Base-by-base conservation (phyloP, 2,113 vertebrate genomes). In the Speoplatyrhinus poulsoni region DNA sequence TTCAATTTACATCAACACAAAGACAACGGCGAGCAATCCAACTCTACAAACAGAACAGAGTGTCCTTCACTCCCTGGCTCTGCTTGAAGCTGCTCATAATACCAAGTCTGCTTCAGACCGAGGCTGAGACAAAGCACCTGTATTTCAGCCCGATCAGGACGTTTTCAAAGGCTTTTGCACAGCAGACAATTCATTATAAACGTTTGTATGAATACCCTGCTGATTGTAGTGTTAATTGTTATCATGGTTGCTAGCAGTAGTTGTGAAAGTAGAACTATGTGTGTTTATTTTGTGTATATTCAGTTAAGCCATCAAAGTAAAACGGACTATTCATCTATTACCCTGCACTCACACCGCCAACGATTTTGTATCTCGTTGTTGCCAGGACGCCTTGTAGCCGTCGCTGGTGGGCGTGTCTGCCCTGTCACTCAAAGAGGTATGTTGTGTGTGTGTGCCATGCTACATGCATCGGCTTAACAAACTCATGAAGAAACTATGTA, bases 1-100 rank as follows among this genome's bases (percentile, higher is more conserved):
- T 91, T 91, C 87, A 86, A 91, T 93, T 92, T 89, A 89, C 85
- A 91, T 92, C 89, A 85, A 92, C 88, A 92, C 89, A 92, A 91
- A 92, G 90, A 89, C 82, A 64, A 80, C 82, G 72, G 60, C 70
- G 47, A 72, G 84, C 89, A 84, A 86, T 86, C 81, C 88, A 80
- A 84, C 82, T 89, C 88, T 77, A 82, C 84, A 85, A 88, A 88
- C 84, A 89, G 87, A 87, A 88, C 88, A 82, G 83, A 88, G 85
- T 86, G 93, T 88, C 91, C 91, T 93, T 92, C 90, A 89, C 84
- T 75, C 68, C 75, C 66, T 74, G 85, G 41, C 80, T 83, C 76
- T n/a, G 76, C 83, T 86, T 77, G 64, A 79, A 83, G 78, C 76
- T 26, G 72, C 47, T 78, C 79, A 83, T 83, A 83, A 80, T 65